Conservation (phyloP, 2,797 vertebrate species). For the Limosa lapponica region DNA sequence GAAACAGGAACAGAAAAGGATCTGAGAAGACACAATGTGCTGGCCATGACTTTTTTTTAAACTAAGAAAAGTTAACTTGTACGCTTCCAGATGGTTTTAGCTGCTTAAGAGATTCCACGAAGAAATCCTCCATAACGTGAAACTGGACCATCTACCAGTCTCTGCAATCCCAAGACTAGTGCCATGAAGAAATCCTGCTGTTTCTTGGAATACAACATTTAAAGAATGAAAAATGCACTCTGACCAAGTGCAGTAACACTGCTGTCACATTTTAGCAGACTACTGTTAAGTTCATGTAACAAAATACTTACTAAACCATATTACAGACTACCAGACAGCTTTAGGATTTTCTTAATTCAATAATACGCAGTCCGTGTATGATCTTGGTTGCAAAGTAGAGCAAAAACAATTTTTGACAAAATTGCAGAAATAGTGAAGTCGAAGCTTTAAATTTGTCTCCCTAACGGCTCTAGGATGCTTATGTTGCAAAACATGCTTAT, state of each 20-base stretch:
- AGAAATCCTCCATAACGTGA: background rate
- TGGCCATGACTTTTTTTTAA: background rate
- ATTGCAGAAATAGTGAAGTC: background rate
- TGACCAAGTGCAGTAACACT: background rate
- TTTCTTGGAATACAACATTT: background rate
- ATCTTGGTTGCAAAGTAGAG: background rate
- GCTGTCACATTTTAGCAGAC: background rate
- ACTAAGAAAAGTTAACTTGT: constrained; percentile 12
- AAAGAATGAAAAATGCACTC: background rate
- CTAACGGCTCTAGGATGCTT: background rate
- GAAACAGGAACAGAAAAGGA: constrained; percentile 53
- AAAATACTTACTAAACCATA: background rate
- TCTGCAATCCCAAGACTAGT: background rate
- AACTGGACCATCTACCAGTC: background rate
- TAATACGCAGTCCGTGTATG: background rate
- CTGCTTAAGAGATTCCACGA: background rate
- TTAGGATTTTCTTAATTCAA: background rate
- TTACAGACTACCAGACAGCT: background rate
- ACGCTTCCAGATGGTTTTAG: background rate
- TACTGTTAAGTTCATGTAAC: background rate
- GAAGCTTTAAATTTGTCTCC: background rate
- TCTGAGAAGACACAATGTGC: constrained; percentile 27
- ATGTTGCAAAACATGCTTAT: background rate
- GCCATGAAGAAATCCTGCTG: background rate
- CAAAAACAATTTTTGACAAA: background rate